Evolutionary conservation across 2,113 vertebrate genomes (phyloP), one percentile per base, ranked within the genome.

Genomic region (Cephalopholis sonnerati): DNA sequence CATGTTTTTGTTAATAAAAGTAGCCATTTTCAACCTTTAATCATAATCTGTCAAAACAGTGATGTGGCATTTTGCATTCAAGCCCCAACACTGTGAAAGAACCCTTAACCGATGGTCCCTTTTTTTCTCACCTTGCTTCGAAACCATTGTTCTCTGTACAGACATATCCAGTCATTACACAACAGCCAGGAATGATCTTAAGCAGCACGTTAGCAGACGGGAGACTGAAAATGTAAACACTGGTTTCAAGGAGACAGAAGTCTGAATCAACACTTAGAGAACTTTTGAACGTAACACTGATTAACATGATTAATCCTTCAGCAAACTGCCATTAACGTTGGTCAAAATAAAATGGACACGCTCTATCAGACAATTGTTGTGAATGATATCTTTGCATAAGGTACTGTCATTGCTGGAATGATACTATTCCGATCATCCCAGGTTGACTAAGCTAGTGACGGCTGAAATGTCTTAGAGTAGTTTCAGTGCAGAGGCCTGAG

Each of bases 401-500:
- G 51, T 29, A 32, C 41, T 17, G 63, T 89, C 82, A 86, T 84
- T 72, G 53, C 73, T 72, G 57, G 48, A 84, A 66, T 84, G 73
- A 85, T 82, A 86, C 86, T 82, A 57, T 54, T 64, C 78, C 73
- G 32, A 66, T 87, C 46, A 8, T 58, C 74, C 77, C 77, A 81
- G 22, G 0, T 20, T 75, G 62, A 84, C 74, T 48, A 13, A 39
- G 66, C 46, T 44, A 68, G 7, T 69, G 83, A 73, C 71, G 73
- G 55, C 58, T 20, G 17, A 86, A 39, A 58, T 24, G 61, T 69
- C 20, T 10, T 24, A 3, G 77, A 84, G 84, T 88, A 79, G 87
- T 93, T 91, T 92, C 86, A 66, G 18, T 81, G 55, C 24, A 58
- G 25, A 53, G 39, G 5, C 22, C 24, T 79, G 65, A 91, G 84